Conservation (phyloP, 2,888 invertebrate species). For the Anticlea derivata region DNA sequence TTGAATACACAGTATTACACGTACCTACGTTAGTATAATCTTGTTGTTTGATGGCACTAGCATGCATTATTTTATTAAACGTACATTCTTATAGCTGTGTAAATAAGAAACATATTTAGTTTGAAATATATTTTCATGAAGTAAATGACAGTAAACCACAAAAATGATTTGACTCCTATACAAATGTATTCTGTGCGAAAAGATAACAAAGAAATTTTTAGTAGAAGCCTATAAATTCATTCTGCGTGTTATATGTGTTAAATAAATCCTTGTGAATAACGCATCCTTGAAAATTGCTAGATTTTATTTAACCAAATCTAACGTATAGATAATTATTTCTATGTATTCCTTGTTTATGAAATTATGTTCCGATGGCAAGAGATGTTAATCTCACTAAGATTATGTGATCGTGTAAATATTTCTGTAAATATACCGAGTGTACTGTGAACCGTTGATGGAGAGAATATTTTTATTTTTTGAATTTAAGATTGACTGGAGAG, state of each 20-base stretch:
- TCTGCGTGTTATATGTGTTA: too few relatives aligned
- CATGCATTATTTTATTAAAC: constrained; percentile 11
- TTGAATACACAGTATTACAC: constrained; percentile 35
- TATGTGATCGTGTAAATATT: constrained; percentile 28
- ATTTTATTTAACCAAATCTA: not conserved
- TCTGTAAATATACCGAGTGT: constrained; percentile 35
- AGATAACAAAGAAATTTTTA: too few relatives aligned
- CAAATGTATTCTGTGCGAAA: not conserved
- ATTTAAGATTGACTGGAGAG: constrained; percentile 24
- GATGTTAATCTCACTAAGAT: constrained; percentile 29
- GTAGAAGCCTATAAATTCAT: too few relatives aligned
- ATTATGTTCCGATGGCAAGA: constrained; percentile 19
- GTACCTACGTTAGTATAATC: constrained; percentile 14
- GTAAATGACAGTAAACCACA: not conserved
- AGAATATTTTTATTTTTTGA: constrained; percentile 35
- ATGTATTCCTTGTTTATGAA: constrained; percentile 26
- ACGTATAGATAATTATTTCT: not conserved
- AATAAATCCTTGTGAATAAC: too few relatives aligned
- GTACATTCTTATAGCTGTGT: constrained; percentile 2
- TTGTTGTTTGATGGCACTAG: not conserved
- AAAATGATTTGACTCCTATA: not conserved
- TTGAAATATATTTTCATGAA: not conserved
- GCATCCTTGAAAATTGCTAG: constrained; percentile 9
- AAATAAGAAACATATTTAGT: not conserved
- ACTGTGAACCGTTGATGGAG: constrained; percentile 23